These are phyloP conservation scores for Alethe castanea DNA, from an alignment of 2,113 vertebrate genomes.

Conservation along the genomic window DNA sequence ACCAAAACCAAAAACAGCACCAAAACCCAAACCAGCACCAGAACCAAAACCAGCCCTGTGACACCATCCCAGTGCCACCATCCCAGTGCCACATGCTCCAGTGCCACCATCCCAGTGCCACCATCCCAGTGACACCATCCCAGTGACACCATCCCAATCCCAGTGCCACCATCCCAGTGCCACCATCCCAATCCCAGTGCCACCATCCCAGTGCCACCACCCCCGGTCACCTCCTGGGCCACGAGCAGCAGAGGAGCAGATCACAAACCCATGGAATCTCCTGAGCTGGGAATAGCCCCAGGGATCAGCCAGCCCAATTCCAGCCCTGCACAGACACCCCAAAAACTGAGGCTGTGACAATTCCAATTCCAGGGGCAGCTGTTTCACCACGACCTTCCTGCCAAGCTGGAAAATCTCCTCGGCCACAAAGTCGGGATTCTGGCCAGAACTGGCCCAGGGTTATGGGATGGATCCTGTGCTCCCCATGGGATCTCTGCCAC, in stretches of 20 bases:
- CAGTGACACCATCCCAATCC: too few relatives aligned
- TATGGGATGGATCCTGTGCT: neutral
- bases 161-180: too few relatives aligned
- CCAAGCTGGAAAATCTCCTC: neutral
- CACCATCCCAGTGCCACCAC: neutral
- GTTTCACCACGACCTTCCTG: neutral
- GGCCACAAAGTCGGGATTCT: neutral
- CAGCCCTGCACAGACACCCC: neutral
- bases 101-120: too few relatives aligned
- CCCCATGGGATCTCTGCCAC: neutral
- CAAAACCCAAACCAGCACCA: neutral
- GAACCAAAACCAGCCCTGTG: neutral
- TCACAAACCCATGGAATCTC: accelerated
- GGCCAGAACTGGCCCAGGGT: neutral
- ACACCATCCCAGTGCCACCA: too few relatives aligned
- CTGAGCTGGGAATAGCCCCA: neutral
- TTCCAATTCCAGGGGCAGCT: neutral
- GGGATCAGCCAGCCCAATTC: too few relatives aligned
- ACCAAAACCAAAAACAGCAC: too few relatives aligned
- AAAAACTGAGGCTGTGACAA: neutral
- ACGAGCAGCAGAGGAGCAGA: neutral
- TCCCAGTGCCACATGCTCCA: too few relatives aligned
- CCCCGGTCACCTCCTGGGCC: neutral
- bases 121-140: too few relatives aligned
- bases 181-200: too few relatives aligned